Evolutionary conservation across 2,797 vertebrate genomes (phyloP).

Genomic region (Fratercula arctica): DNA sequence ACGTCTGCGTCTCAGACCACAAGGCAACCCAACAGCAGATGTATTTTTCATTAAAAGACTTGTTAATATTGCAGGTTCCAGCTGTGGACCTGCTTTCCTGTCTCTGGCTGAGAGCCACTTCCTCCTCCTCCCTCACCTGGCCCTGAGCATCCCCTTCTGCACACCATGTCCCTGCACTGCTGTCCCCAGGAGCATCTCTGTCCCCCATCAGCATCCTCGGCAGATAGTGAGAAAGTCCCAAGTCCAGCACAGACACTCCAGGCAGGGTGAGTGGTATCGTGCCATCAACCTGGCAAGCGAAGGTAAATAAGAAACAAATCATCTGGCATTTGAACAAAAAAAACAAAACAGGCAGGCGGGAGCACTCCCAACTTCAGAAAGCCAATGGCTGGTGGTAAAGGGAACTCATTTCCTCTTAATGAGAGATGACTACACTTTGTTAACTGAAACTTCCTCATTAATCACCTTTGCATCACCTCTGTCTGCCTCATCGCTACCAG

Average conservation of each 20-base stretch:
- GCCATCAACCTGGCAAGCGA: not conserved
- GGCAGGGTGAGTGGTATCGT: fast-evolving
- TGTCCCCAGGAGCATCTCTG: not conserved
- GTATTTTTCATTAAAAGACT: slow-evolving; percentile 45
- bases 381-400: not conserved
- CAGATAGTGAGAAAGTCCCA: not conserved
- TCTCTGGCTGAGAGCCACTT: not conserved
- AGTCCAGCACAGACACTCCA: fast-evolving
- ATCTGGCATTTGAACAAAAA: not conserved
- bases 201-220: not conserved
- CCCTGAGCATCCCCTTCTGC: not conserved
- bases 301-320: not conserved
- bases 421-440: not conserved
- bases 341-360: not conserved
- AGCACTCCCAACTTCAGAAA: not conserved
- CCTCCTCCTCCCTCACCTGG: not conserved
- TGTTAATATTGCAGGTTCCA: slow-evolving; percentile 30
- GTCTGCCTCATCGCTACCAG: slow-evolving; percentile 45
- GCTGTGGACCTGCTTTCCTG: not conserved
- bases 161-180: not conserved
- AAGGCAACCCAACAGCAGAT: not conserved
- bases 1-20: fast-evolving
- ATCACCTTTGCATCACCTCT: slow-evolving; percentile 45
- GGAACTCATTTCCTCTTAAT: not conserved
- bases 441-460: slow-evolving; percentile 46